Evolutionary conservation across 2,797 vertebrate genomes (phyloP), one percentile per base, ranked within the genome.

Genomic region (Capromys pilorides): DNA sequence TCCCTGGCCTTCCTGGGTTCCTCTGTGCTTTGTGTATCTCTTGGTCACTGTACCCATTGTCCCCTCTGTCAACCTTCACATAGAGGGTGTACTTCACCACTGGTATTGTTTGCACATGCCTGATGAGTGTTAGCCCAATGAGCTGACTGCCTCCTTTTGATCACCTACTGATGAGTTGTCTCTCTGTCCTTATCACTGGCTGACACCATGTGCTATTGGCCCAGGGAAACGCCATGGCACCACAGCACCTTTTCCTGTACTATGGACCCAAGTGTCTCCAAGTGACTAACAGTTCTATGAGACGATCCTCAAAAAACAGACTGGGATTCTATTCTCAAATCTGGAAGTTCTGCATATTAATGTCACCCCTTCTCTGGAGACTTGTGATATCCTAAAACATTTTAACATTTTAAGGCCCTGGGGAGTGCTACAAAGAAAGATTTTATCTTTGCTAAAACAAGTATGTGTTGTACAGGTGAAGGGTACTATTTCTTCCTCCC

Each of bases 391-490:
- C 64, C 31, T 54, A 59, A 92, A 93, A 14, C 19, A 36, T 11
- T 54, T 91, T 90, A 93, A 49, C 69, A 86, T 88, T 64, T 88
- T 61, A 73, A 96, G 45, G 33, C 64, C 78, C 54, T 93, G 39
- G 36, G 51, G 75, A 61, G 12, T 80, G 64, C 64, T 91, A 49
- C 57, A 75, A 19, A 84, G 88, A 75, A 83, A 33, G 90, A 84
- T 6, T 80, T 79, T 54, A 62, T 62, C 41, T 90, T 83, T 84
- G 49, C 59, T 79, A 59, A 54, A 51, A 82, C 77, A 66, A 49
- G 26, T 54, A 28, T 36, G 90, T 82, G 41, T 90, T 80, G 66
- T 51, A 26, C 16, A 51, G 49, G 36, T 61, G 13, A 69, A 19
- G 24, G 21, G 12, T 0, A 1, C 4, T 71, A 24, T 75, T 91